A percentile compares a stretch with the other conserved stretches of the same genome.
Evolutionary conservation across 2,797 vertebrate genomes (phyloP).

Genomic region (Microchirus variegatus): DNA sequence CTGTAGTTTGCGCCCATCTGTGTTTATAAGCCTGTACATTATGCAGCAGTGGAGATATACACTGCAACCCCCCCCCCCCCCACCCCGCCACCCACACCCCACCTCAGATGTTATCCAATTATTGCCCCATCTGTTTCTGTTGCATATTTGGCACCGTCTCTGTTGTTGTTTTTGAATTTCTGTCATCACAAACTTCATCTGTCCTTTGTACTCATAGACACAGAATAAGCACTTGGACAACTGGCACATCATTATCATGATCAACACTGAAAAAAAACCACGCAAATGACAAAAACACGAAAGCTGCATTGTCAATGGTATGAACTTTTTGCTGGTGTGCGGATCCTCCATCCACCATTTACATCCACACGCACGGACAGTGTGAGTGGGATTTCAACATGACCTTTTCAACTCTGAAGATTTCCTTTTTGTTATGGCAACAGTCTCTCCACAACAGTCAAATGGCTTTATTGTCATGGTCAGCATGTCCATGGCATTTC

Average conservation of each 20-base stretch:
- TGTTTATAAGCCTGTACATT: conserved; percentile 76
- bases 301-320: conserved; percentile 65
- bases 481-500: conserved; percentile 61
- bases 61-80: conserved; percentile 34
- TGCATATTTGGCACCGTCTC: conserved; percentile 78
- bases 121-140: conserved; percentile 79
- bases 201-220: conserved; percentile 68
- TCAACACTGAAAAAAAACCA: conserved; percentile 50
- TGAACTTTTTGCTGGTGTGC: conserved; percentile 78
- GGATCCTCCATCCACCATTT: conserved; percentile 56
- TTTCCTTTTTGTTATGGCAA: conserved; percentile 61
- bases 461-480: conserved; percentile 69
- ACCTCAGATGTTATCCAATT: conserved; percentile 71
- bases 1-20: conserved; percentile 68
- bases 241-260: conserved; percentile 69
- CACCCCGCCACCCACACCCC: conserved; percentile 21
- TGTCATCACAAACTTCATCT: conserved; percentile 60
- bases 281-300: conserved; percentile 50
- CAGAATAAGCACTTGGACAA: conserved; percentile 70
- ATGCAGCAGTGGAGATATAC: conserved; percentile 68
- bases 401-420: conserved; percentile 54
- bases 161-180: conserved; percentile 62
- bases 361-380: conserved; percentile 38
- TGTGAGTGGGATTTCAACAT: conserved; percentile 50
- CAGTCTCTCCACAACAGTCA: conserved; percentile 69